These are phyloP conservation scores for Drosophila barbarae DNA, from an alignment of 2,888 invertebrate genomes.

Conservation along the genomic window DNA sequence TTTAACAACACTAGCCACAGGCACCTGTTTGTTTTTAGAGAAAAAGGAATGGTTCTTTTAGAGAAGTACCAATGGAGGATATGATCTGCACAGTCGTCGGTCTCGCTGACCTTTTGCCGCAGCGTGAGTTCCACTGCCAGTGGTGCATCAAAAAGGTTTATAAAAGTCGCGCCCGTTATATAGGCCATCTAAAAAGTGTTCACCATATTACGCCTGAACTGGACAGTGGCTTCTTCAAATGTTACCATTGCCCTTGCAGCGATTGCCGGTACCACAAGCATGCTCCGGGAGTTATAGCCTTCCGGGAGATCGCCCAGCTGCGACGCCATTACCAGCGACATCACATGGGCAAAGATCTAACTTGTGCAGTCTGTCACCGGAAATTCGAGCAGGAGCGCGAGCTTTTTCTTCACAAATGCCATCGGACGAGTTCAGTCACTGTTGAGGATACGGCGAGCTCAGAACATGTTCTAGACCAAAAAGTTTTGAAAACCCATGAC, in stretches of 20 bases:
- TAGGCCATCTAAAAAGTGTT: constrained; percentile 24
- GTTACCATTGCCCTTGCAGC: constrained; percentile 32
- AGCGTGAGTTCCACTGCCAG: constrained; percentile 32
- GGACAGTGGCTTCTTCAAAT: neutral
- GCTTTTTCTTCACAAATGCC: too few relatives aligned
- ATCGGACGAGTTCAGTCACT: too few relatives aligned
- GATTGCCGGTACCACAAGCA: constrained; percentile 11
- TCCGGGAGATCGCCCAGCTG: constrained; percentile 13
- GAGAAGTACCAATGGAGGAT: neutral
- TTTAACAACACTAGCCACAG: neutral
- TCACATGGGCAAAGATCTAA: constrained; percentile 31
- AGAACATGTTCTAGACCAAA: neutral
- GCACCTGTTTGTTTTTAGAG: neutral
- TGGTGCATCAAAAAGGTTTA: constrained; percentile 30
- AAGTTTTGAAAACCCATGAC: neutral
- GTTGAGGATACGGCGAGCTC: neutral
- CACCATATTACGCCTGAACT: constrained; percentile 6
- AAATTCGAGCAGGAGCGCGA: too few relatives aligned
- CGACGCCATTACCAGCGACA: constrained; percentile 39
- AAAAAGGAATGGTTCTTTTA: neutral
- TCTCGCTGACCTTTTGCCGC: constrained; percentile 33
- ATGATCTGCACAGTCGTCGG: neutral
- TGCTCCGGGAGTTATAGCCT: neutral
- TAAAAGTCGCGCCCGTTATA: constrained; percentile 28
- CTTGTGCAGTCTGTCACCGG: constrained; percentile 10